Conservation (phyloP, 2,113 vertebrate genomes). For the Tringa solitaria region DNA sequence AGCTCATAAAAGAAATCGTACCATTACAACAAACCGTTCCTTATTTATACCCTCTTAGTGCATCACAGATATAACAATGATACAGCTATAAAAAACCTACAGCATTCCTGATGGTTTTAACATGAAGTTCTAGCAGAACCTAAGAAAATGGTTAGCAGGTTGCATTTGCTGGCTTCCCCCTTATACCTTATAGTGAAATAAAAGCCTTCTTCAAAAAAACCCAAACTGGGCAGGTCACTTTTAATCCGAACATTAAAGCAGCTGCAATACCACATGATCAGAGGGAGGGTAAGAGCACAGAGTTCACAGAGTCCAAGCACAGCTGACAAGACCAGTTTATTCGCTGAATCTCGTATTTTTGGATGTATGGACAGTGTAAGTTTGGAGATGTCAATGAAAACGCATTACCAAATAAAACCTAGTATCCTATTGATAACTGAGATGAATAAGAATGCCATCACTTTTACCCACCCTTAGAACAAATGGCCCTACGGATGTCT, state of each 20-base stretch:
- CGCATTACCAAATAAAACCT: not conserved
- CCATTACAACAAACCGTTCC: not conserved
- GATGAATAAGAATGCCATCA: accelerated
- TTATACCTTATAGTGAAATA: accelerated
- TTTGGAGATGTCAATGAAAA: not conserved
- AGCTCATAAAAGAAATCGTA: not conserved
- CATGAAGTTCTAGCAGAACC: not conserved
- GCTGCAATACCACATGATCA: not conserved
- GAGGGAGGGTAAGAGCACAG: not conserved
- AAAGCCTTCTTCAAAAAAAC: not conserved
- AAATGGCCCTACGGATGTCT: not conserved
- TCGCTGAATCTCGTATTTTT: not conserved
- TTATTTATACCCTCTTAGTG: not conserved
- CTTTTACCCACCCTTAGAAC: not conserved
- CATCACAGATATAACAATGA: not conserved
- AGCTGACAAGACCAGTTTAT: not conserved
- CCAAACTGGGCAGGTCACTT: not conserved
- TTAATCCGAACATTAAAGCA: not conserved
- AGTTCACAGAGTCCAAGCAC: not conserved
- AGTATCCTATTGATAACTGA: not conserved
- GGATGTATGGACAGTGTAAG: not conserved
- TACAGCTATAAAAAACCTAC: not conserved
- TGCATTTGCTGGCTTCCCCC: not conserved
- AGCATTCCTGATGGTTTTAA: not conserved
- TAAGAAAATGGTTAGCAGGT: not conserved